Conservation (phyloP, 2,113 vertebrate species). For the Noturus placidus region DNA sequence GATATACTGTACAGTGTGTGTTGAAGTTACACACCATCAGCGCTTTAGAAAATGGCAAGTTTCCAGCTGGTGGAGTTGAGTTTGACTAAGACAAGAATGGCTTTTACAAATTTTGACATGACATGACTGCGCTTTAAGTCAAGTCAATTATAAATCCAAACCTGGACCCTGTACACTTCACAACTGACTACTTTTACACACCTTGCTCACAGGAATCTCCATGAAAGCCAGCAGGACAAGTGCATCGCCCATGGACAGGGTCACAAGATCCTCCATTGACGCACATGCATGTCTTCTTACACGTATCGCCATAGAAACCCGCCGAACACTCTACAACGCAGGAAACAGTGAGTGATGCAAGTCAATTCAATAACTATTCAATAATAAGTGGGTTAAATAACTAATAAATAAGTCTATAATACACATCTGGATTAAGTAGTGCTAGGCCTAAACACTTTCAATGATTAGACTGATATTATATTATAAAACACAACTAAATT, state of each 20-base stretch:
- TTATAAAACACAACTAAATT: not conserved
- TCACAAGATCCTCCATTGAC: slow-evolving; percentile 73
- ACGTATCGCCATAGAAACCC: slow-evolving; percentile 74
- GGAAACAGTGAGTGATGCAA: not conserved
- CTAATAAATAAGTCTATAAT: not conserved
- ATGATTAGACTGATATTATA: not conserved
- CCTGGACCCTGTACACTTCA: not conserved
- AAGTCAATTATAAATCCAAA: not conserved
- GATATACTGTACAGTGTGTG: not conserved
- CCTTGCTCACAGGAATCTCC: slow-evolving; percentile 76
- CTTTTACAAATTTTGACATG: not conserved
- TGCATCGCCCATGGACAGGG: slow-evolving; percentile 69
- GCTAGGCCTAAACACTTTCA: not conserved
- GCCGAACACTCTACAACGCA: slow-evolving; percentile 68
- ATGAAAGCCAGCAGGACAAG: slow-evolving; percentile 74
- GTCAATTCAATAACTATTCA: too few relatives aligned
- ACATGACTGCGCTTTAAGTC: not conserved
- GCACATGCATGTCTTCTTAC: slow-evolving; percentile 76
- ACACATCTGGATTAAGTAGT: not conserved
- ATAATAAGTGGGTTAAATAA: not conserved
- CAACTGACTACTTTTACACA: slow-evolving; percentile 51
- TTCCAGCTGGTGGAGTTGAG: not conserved
- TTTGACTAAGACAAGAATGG: not conserved
- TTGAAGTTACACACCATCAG: not conserved
- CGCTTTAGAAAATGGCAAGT: not conserved